phyloP scores from a whole-genome alignment of 1,140 invertebrate genomes.

The Glossosoma conforme region DNA sequence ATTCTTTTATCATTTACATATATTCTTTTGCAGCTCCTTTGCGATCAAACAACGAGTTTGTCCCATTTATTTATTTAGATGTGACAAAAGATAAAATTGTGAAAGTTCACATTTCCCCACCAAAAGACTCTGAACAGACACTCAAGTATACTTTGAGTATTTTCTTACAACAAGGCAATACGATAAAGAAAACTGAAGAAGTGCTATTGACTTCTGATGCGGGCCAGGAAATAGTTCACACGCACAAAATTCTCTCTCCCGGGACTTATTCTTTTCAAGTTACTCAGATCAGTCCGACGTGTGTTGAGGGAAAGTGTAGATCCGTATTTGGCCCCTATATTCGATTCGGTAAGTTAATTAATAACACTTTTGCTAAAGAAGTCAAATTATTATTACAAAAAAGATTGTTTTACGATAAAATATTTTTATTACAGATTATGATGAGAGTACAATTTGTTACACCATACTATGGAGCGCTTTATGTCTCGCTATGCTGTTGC shows the following conservation, averaged over 20 bases:
- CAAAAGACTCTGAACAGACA: constrained; percentile 5
- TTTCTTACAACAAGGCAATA: too few species aligned
- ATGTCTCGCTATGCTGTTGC: constrained; percentile 7
- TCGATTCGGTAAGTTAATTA: constrained; percentile 13
- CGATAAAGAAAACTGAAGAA: too few species aligned
- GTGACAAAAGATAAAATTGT: constrained; percentile 5
- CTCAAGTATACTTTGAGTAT: too few species aligned
- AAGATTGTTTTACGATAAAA: background rate
- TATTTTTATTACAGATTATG: constrained; percentile 18
- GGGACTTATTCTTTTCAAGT: constrained; percentile 15
- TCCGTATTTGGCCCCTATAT: constrained; percentile 3
- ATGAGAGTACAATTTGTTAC: constrained; percentile 11
- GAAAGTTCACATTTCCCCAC: constrained; percentile 7
- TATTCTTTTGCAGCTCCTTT: constrained; percentile 1
- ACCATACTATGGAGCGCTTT: constrained; percentile 21
- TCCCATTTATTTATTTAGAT: constrained; percentile 25
- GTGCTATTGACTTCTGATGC: too few species aligned
- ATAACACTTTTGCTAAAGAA: constrained; percentile 13
- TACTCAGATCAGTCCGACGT: background rate
- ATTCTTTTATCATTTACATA: too few species aligned
- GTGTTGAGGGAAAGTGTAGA: constrained; percentile 4
- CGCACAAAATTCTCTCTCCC: background rate
- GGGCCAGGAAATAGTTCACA: constrained; percentile 6
- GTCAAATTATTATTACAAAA: too few species aligned
- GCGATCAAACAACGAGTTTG: background rate